Evolutionary conservation across 2,113 vertebrate genomes (phyloP).

Genomic region (Hippolais icterina): DNA sequence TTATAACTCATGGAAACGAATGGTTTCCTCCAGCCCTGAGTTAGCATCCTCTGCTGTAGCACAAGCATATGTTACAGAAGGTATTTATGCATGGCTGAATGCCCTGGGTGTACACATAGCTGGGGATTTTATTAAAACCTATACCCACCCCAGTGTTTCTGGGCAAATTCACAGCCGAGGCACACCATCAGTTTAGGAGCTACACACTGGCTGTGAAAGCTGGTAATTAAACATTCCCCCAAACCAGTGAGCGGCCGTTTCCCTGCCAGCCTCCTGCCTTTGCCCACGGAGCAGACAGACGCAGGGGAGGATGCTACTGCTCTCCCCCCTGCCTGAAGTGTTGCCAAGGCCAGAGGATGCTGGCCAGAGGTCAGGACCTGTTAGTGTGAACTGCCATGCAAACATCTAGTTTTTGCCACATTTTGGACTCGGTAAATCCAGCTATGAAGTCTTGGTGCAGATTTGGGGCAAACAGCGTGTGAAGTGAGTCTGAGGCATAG

Average conservation of each 20-base stretch:
- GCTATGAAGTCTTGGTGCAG: background rate
- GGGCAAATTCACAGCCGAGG: background rate
- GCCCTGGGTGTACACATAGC: background rate
- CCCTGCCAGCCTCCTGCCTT: background rate
- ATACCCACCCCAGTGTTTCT: background rate
- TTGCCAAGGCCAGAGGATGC: background rate
- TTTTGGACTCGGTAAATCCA: background rate
- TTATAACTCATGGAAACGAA: slow-evolving; percentile 41
- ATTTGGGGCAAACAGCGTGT: background rate
- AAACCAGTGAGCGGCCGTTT: background rate
- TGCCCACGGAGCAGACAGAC: background rate
- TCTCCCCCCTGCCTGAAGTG: background rate
- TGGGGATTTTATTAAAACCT: slow-evolving; percentile 31
- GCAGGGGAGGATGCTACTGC: background rate
- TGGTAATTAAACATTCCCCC: background rate
- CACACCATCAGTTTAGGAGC: background rate
- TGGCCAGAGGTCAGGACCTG: background rate
- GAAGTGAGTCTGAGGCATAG: background rate
- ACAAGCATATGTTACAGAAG: background rate
- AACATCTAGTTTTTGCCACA: background rate
- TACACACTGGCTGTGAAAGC: background rate
- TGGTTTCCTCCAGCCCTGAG: slow-evolving; percentile 19
- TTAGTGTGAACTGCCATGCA: background rate
- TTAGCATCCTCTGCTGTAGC: background rate
- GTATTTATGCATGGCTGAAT: background rate